Evolutionary conservation across 2,113 vertebrate species (phyloP), one percentile per base, ranked within the genome.

Genomic region (Pipra filicauda): DNA sequence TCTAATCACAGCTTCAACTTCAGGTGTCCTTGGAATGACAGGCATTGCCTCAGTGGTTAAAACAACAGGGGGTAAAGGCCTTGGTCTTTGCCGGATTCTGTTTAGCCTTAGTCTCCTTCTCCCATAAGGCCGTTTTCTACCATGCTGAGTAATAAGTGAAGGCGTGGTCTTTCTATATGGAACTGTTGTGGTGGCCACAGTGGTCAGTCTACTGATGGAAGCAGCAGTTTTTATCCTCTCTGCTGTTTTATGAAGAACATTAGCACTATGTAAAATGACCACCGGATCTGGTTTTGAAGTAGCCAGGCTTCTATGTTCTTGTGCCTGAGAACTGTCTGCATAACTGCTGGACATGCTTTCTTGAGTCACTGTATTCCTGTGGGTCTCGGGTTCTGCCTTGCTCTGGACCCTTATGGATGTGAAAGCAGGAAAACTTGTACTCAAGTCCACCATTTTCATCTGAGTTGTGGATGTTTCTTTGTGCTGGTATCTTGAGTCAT

Each of bases 21-120:
- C 81, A 13, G 91, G 20, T 12, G 80, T 77, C 23, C 73, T 93
- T 59, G 54, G 58, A 51, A 77, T 1, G 3, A 80, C 0, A n/a
- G 78, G 41, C 2, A 59, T 37, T 52, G 64, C 81, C 20, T 66
- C 15, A 0, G 91, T 85, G 69, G 73, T 67, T 14, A n/a, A 58
- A 28, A 76, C 16, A 23, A 82, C 19, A 30, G 2, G 43, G 0
- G 35, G 41, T 4, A 74, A 59, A 37, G 66, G 87, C 20, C 88
- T 98, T 52, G 94, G 93, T 37, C 95, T 97, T 33, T 97, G 95
- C 64, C 97, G 97, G 57, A 97, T 74, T 93, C 98, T 98, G 89
- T 98, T 98, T 44, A 97, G 98, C 27, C 97, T 98, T 13, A 79
- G 51, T 49, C 96, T 93, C 78, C 95, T 98, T 80, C 97, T 98